Evolutionary conservation across 2,113 vertebrate species (phyloP).

Genomic region (Chroicocephalus ridibundus): DNA sequence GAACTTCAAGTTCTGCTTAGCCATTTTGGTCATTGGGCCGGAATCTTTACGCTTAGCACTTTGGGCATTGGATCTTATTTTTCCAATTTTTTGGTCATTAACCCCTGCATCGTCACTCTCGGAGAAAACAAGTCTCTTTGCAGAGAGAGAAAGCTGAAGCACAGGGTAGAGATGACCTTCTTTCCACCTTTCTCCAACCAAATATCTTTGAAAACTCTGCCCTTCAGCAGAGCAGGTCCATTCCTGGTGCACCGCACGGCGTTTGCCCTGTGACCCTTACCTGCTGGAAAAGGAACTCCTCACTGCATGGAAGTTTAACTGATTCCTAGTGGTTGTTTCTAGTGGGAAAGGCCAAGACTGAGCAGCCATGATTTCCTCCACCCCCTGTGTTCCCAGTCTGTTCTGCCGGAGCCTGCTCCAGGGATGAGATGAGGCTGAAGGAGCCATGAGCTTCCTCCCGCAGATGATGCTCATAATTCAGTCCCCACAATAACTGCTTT

Average conservation of each 20-base stretch:
- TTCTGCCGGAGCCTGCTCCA: neutral
- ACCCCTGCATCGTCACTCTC: rapidly evolving
- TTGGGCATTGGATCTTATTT: neutral
- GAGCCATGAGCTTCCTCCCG: neutral
- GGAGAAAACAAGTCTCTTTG: neutral
- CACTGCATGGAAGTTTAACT: neutral
- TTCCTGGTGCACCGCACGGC: neutral
- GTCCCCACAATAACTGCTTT: neutral
- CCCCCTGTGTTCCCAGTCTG: neutral
- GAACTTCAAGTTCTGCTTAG: conserved; percentile 2
- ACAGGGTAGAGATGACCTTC: neutral
- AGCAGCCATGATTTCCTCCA: neutral
- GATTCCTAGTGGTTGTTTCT: neutral
- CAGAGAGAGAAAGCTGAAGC: neutral
- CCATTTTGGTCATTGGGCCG: neutral
- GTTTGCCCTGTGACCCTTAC: neutral
- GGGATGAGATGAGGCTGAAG: neutral
- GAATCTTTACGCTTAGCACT: neutral
- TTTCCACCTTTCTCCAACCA: neutral
- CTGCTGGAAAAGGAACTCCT: neutral
- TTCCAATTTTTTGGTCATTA: neutral
- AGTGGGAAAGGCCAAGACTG: neutral
- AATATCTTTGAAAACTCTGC: neutral
- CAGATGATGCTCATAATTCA: neutral
- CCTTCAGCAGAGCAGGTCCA: neutral